Evolutionary conservation across 2,888 invertebrate species (phyloP).

Genomic region (Hyalella azteca): DNA sequence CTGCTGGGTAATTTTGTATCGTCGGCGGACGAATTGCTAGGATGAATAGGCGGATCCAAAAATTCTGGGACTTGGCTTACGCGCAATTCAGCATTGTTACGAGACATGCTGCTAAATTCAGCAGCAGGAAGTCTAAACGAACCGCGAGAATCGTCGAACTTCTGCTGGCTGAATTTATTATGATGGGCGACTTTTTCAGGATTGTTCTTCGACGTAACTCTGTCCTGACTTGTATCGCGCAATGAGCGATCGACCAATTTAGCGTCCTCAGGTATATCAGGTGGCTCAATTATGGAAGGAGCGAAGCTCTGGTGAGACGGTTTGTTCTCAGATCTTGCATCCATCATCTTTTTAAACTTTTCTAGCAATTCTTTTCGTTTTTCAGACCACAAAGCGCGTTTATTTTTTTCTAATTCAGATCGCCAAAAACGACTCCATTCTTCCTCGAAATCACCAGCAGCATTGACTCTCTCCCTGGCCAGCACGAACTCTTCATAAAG

Average conservation of each 20-base stretch:
- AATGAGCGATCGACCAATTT: too few relatives aligned
- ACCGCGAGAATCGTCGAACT: too few relatives aligned
- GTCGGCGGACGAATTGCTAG: background rate
- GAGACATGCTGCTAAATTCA: background rate
- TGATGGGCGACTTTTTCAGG: too few relatives aligned
- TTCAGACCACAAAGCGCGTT: background rate
- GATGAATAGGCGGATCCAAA: background rate
- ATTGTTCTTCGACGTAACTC: too few relatives aligned
- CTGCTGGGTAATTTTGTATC: background rate
- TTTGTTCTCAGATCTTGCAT: background rate
- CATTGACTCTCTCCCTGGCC: background rate
- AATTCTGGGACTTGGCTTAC: background rate
- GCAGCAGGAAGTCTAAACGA: too few relatives aligned
- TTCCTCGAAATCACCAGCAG: background rate
- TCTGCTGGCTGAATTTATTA: too few relatives aligned
- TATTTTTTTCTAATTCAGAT: background rate
- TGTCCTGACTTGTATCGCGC: too few relatives aligned
- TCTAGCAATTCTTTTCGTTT: background rate
- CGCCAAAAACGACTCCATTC: slow-evolving; percentile 21
- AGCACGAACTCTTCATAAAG: background rate
- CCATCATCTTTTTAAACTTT: background rate
- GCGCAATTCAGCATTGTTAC: background rate
- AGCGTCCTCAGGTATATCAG: too few relatives aligned
- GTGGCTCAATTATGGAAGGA: too few relatives aligned
- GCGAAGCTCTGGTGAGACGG: background rate